Evolutionary conservation across 1,140 invertebrate species (phyloP), one percentile per base, ranked within the genome.

Genomic region (Procambarus virginalis): DNA sequence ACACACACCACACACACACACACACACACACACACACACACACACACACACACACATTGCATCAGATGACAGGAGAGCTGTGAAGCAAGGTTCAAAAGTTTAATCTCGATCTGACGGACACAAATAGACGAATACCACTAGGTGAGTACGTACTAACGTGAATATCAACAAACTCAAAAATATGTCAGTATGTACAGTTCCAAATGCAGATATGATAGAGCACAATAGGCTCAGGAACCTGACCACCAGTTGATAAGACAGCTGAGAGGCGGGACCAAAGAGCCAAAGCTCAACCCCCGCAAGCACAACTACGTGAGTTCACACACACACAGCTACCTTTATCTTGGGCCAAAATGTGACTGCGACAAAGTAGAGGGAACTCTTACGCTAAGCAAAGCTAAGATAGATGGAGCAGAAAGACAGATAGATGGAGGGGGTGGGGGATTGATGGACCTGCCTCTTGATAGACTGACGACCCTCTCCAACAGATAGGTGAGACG

Each of bases 341-440:
- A 73, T 22, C 68, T 3, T 20, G 10, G 22, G 68, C 5, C 68
- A 73, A 73, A 73, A n/a, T 73, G 6, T 73, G 68, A 5, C n/a
- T 73, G 68, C 5, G 34, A 73, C n/a, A 73, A 73, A 73, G 68
- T 73, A n/a, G 22, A 20, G 3, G 68, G 68, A 34, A 73, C n/a
- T 73, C 68, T 73, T 73, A 34, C n/a, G 68, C 5, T 34, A 22
- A 82, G 58, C 68, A 82, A 82, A 45, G 58, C 60, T 58, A 82
- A 82, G 60, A 64, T 68, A 82, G 80, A 82, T 82, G 80, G 68
- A 82, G 60, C 48, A 60, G 80, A 82, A 68, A 82, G 60, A 10
- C 4, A 3, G 34, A 60, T 68, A 68, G 80, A 60, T n/a, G 60
- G 68, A 20, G 80, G 80, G 60, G 5, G 34, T 3, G 60, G 60